phyloP scores from a whole-genome alignment of 1,140 invertebrate species.

The Drosophila dunni region DNA sequence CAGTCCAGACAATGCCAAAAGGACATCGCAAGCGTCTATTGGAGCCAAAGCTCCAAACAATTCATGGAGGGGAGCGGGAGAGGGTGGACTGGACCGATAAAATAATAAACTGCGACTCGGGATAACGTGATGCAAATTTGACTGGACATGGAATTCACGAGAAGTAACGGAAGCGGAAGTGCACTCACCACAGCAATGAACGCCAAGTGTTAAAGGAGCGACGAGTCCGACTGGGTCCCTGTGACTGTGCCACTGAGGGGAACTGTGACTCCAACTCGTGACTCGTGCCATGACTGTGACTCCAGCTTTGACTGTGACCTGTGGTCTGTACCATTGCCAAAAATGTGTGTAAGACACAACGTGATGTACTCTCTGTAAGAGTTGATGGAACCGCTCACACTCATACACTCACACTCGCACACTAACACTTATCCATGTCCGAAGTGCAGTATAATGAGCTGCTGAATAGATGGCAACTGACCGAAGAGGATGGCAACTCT shows the following conservation, averaged over 20 bases:
- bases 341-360: constrained; percentile 2
- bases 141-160: constrained; percentile 37
- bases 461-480: constrained; percentile 13
- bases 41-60: constrained; percentile 4
- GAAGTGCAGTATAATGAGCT: constrained; percentile 68
- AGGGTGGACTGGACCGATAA: constrained; percentile 42
- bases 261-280: background rate
- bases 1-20: constrained; percentile 28
- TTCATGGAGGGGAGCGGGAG: background rate
- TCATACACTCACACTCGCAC: constrained; percentile 6
- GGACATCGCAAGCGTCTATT: constrained; percentile 37
- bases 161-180: constrained; percentile 46
- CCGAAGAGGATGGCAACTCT: constrained; percentile 10
- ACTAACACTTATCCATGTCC: background rate
- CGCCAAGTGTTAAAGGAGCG: constrained; percentile 6
- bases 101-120: constrained; percentile 52
- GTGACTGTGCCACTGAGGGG: background rate
- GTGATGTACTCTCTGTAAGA: constrained; percentile 8
- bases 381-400: constrained; percentile 36
- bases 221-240: background rate
- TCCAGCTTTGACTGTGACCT: background rate
- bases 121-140: constrained; percentile 49
- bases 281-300: background rate
- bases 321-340: constrained; percentile 17
- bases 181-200: constrained; percentile 48